Conservation (phyloP, 2,113 vertebrate genomes). For the Cranoglanis bouderius region DNA sequence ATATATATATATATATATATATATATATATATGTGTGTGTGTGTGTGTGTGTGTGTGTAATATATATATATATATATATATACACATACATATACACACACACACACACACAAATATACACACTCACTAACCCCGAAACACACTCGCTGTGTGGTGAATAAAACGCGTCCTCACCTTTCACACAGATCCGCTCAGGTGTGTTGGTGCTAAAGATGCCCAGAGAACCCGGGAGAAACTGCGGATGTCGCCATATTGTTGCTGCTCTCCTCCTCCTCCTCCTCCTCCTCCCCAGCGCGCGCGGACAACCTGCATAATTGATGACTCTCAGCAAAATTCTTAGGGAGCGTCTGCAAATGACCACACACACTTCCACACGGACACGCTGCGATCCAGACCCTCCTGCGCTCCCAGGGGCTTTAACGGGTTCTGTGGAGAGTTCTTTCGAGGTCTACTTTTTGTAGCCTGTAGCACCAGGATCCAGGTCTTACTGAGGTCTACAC, state of each 20-base stretch:
- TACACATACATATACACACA: slow-evolving; percentile 50
- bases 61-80: too few species aligned
- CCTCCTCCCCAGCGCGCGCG: slow-evolving; percentile 79
- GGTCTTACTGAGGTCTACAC: not conserved
- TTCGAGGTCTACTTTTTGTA: not conserved
- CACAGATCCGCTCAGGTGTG: slow-evolving; percentile 75
- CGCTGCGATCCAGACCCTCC: not conserved
- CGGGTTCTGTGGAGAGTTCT: not conserved
- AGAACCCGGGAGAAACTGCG: slow-evolving; percentile 86
- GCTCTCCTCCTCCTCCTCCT: slow-evolving; percentile 78
- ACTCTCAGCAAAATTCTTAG: slow-evolving; percentile 82
- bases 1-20: slow-evolving; percentile 25
- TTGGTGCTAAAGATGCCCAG: slow-evolving; percentile 78
- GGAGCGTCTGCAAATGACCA: slow-evolving; percentile 62
- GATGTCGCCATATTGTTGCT: slow-evolving; percentile 92
- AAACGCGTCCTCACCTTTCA: slow-evolving; percentile 72
- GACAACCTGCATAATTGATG: slow-evolving; percentile 86
- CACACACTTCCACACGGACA: not conserved
- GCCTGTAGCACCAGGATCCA: not conserved
- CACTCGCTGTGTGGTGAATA: slow-evolving; percentile 45
- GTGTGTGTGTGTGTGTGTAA: too few species aligned
- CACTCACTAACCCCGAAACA: not conserved
- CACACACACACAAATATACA: not conserved
- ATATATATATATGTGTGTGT: too few species aligned
- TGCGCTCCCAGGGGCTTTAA: not conserved